These are phyloP conservation scores for Apodemus speciosus DNA, from an alignment of 2,113 vertebrate genomes.

Conservation along the genomic window DNA sequence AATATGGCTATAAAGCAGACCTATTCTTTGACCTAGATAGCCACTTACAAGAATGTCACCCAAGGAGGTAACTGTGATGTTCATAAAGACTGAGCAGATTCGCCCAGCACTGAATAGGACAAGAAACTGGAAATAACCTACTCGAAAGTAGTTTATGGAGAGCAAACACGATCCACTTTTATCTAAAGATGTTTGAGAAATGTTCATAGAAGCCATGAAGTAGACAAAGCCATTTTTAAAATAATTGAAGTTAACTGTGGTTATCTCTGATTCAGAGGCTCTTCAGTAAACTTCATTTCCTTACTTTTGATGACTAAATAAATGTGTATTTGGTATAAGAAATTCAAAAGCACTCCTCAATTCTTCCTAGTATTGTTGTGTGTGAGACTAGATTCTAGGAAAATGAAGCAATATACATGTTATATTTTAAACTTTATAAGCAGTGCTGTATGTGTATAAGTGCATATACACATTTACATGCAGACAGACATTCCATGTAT, in stretches of 20 bases:
- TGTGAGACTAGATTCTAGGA: not conserved
- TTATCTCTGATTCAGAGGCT: slow-evolving; percentile 10
- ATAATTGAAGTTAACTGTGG: not conserved
- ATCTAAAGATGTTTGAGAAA: slow-evolving; percentile 5
- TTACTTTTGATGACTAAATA: slow-evolving; percentile 30
- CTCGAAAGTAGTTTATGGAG: not conserved
- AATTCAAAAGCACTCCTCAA: not conserved
- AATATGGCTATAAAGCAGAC: slow-evolving; percentile 35
- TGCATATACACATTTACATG: fast-evolving
- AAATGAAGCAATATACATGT: not conserved
- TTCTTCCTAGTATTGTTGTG: not conserved
- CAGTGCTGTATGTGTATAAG: not conserved
- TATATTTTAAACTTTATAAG: slow-evolving; percentile 39
- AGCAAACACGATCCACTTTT: slow-evolving; percentile 33
- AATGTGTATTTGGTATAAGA: not conserved
- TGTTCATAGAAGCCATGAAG: not conserved
- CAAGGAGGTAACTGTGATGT: slow-evolving; percentile 17
- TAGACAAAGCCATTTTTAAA: slow-evolving; percentile 11
- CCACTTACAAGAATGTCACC: slow-evolving; percentile 3
- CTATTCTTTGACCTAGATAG: not conserved
- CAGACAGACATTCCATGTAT: not conserved
- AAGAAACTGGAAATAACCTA: slow-evolving; percentile 14
- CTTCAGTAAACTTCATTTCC: not conserved
- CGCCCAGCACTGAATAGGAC: not conserved
- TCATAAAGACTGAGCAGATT: slow-evolving; percentile 18